Evolutionary conservation across 2,797 vertebrate species (phyloP).

Genomic region (Botia kubotai): DNA sequence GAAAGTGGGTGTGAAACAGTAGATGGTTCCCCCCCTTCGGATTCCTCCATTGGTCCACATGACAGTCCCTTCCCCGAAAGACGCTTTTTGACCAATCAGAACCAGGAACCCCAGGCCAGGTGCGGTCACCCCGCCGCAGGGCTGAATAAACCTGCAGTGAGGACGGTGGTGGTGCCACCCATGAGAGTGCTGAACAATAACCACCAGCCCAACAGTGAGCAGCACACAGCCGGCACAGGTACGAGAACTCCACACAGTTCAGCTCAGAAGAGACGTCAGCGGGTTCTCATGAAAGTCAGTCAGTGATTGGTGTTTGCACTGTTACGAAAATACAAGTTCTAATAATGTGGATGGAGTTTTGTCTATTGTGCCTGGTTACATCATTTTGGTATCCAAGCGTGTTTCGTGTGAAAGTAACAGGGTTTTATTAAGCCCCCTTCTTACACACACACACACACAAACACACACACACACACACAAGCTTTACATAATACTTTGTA

Average conservation of each 20-base stretch:
- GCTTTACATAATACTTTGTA: no score
- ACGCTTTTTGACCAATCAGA: conserved; percentile 83
- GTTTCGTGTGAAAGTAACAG: no score
- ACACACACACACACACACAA: no score
- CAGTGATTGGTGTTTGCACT: no score
- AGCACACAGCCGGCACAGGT: conserved; percentile 84
- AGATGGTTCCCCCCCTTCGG: conserved; percentile 89
- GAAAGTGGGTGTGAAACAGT: conserved; percentile 95
- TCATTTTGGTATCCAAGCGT: no score
- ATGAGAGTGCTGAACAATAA: conserved; percentile 85
- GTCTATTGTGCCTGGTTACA: no score
- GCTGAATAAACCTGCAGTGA: conserved; percentile 80
- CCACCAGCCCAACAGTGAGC: conserved; percentile 72
- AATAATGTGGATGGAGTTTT: no score
- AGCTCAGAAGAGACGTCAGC: no score
- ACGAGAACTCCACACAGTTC: conserved; percentile 31
- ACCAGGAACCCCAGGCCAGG: conserved; percentile 69
- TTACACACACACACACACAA: no score
- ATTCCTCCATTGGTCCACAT: conserved; percentile 80
- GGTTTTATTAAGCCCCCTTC: no score
- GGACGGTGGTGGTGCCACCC: conserved; percentile 91
- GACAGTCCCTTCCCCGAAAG: conserved; percentile 83
- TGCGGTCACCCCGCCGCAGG: conserved; percentile 58
- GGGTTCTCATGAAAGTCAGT: no score
- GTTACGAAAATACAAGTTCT: no score